phyloP scores from a whole-genome alignment of 2,113 vertebrate genomes.

The Hypomesus transpacificus region DNA sequence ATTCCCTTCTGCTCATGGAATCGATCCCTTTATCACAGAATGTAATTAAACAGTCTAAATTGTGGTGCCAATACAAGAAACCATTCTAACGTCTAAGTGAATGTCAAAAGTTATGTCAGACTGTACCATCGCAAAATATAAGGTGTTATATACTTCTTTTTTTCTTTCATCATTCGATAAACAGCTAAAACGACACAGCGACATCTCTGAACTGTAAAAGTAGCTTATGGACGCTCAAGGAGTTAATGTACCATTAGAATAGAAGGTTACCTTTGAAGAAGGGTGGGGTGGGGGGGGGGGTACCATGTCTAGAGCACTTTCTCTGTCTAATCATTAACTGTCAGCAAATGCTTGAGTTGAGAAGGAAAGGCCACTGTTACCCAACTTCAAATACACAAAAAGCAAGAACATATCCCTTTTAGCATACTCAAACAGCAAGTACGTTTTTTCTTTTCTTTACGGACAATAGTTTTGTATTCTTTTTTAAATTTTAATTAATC shows the following conservation, averaged over 20 bases:
- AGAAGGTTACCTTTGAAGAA: slow-evolving; percentile 57
- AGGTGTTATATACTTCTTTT: slow-evolving; percentile 17
- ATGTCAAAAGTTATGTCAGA: slow-evolving; percentile 47
- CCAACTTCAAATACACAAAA: slow-evolving; percentile 87
- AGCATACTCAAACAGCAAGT: slow-evolving; percentile 81
- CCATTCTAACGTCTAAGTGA: slow-evolving; percentile 32
- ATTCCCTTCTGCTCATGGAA: slow-evolving; percentile 56
- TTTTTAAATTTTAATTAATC: slow-evolving; percentile 23
- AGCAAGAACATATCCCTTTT: slow-evolving; percentile 91
- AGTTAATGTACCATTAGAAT: slow-evolving; percentile 56
- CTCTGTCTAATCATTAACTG: slow-evolving; percentile 77
- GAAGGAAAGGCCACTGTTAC: slow-evolving; percentile 81
- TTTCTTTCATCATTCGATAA: slow-evolving; percentile 29
- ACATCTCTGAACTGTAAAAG: slow-evolving; percentile 73
- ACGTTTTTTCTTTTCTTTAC: slow-evolving; percentile 66
- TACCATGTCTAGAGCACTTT: slow-evolving; percentile 68
- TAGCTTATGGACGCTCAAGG: slow-evolving; percentile 79
- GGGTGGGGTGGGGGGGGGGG: slow-evolving; percentile 38
- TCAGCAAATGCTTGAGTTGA: slow-evolving; percentile 76
- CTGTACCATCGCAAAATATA: slow-evolving; percentile 69
- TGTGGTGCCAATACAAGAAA: slow-evolving; percentile 33
- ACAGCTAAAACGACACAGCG: slow-evolving; percentile 52
- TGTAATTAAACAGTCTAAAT: slow-evolving; percentile 59
- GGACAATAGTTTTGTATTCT: slow-evolving; percentile 68
- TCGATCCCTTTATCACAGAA: slow-evolving; percentile 66